These are phyloP conservation scores for Rhinichthys klamathensis DNA, from an alignment of 2,113 vertebrate genomes.

Conservation along the genomic window DNA sequence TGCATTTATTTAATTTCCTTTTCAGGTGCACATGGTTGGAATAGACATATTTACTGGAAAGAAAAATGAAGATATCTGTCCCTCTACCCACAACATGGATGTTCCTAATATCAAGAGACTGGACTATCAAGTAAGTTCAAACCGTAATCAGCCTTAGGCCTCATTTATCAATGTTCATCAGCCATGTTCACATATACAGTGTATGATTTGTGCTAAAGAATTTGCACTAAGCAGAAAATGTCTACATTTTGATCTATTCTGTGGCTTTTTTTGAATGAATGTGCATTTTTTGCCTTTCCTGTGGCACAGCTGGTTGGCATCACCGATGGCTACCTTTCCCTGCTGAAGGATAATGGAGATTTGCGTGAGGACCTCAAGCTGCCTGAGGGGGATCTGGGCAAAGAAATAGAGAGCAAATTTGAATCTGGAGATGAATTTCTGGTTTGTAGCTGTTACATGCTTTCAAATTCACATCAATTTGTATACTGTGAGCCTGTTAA, in stretches of 20 bases:
- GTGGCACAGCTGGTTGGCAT: conserved; percentile 79
- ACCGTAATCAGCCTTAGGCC: background rate
- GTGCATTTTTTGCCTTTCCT: background rate
- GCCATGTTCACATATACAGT: no score
- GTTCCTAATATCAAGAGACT: conserved; percentile 89
- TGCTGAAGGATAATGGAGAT: conserved; percentile 85
- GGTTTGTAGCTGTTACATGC: conserved; percentile 66
- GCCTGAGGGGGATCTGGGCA: conserved; percentile 86
- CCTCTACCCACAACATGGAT: conserved; percentile 96
- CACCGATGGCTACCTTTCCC: conserved; percentile 83
- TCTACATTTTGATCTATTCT: background rate
- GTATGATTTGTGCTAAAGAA: background rate
- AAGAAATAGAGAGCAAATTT: conserved; percentile 84
- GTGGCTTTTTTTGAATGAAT: conserved; percentile 1
- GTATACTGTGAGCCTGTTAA: background rate
- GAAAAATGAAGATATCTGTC: conserved; percentile 94
- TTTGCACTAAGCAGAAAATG: background rate
- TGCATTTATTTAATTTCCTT: background rate
- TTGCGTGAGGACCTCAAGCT: conserved; percentile 89
- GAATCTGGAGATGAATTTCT: conserved; percentile 83
- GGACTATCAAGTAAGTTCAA: conserved; percentile 85
- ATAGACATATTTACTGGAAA: conserved; percentile 92
- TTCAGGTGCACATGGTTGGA: conserved; percentile 89
- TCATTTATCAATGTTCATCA: background rate
- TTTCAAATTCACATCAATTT: background rate